Percentiles rank a stretch among this genome's conserved stretches.
These are phyloP conservation scores for Calidris pygmaea DNA, from an alignment of 2,113 vertebrate genomes.

Conservation along the genomic window DNA sequence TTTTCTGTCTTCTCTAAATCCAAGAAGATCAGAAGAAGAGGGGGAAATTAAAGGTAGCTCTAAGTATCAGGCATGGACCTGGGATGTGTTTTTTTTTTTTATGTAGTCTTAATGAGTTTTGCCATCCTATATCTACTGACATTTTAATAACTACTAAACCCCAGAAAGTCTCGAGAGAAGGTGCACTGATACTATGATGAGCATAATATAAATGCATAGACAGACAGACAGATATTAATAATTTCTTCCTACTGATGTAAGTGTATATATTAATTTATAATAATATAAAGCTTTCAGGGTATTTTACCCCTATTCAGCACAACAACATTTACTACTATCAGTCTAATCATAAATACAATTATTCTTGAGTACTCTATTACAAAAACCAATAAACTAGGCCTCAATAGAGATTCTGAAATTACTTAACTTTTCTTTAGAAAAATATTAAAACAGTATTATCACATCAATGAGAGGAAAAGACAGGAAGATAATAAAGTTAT, in stretches of 20 bases:
- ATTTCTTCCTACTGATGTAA: conserved; percentile 35
- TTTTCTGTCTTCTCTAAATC: not conserved
- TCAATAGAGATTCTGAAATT: conserved; percentile 81
- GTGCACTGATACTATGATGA: conserved; percentile 35
- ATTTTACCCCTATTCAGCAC: conserved; percentile 64
- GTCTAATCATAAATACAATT: conserved; percentile 81
- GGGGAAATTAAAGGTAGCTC: conserved; percentile 9
- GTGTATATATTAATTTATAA: conserved; percentile 46
- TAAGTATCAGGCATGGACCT: not conserved
- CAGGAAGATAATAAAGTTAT: conserved; percentile 86
- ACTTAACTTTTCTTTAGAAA: conserved; percentile 84
- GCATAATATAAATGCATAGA: conserved; percentile 67
- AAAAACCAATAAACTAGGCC: conserved; percentile 80
- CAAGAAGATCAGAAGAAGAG: not conserved
- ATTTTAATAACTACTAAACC: conserved; percentile 65
- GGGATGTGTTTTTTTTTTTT: not conserved
- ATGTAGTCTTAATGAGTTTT: conserved; percentile 47
- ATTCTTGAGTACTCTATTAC: conserved; percentile 81
- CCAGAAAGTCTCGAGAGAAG: conserved; percentile 45
- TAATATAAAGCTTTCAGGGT: conserved; percentile 65
- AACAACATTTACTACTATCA: conserved; percentile 73
- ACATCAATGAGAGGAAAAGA: conserved; percentile 84
- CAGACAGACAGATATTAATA: conserved; percentile 66
- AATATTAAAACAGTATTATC: conserved; percentile 86
- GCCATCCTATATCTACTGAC: conserved; percentile 41